These are phyloP conservation scores for Creontiades dilutus DNA, from an alignment of 2,888 invertebrate species.

Conservation along the genomic window DNA sequence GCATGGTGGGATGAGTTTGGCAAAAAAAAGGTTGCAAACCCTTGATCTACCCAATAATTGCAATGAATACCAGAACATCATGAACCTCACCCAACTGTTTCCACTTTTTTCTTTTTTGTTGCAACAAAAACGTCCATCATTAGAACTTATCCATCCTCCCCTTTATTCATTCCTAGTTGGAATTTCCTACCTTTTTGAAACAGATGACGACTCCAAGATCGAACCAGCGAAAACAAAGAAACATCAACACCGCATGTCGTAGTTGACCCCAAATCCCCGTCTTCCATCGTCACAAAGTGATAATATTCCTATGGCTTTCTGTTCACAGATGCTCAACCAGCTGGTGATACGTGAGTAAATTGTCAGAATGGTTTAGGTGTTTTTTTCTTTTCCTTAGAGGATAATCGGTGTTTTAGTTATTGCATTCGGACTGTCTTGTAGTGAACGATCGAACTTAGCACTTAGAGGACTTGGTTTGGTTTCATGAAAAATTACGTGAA, in stretches of 20 bases:
- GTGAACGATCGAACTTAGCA: constrained; percentile 15
- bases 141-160: too few relatives aligned
- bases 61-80: too few relatives aligned
- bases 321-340: constrained; percentile 71
- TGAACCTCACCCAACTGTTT: too few relatives aligned
- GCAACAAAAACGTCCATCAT: too few relatives aligned
- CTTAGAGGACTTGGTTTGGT: background rate
- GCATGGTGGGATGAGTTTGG: too few relatives aligned
- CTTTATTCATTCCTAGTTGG: too few relatives aligned
- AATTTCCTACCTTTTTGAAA: background rate
- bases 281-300: background rate
- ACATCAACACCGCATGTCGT: constrained; percentile 12
- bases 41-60: too few relatives aligned
- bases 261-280: background rate
- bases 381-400: constrained; percentile 25
- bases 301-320: constrained; percentile 51
- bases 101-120: too few relatives aligned
- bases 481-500: background rate
- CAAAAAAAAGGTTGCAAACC: too few relatives aligned
- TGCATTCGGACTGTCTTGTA: constrained; percentile 58
- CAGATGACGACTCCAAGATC: background rate
- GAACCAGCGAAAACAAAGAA: background rate
- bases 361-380: constrained; percentile 67
- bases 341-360: constrained; percentile 70
- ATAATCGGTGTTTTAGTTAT: constrained; percentile 45